Evolutionary conservation across 2,113 vertebrate species (phyloP), one percentile per base, ranked within the genome.

Genomic region (Hassar affinis): DNA sequence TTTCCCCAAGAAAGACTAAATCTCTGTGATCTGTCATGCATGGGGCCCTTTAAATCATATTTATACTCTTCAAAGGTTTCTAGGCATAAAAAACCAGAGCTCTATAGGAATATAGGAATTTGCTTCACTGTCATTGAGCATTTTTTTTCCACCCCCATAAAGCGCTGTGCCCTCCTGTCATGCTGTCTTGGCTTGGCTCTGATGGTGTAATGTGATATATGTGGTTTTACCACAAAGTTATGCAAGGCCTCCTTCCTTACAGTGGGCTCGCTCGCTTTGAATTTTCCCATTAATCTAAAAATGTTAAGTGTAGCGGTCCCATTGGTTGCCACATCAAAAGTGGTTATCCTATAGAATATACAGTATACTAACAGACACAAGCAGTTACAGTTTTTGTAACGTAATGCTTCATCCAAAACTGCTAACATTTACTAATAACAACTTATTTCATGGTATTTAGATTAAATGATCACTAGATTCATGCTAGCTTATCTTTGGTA

Each of bases 271-370:
- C n/a, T 45, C 86, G 80, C 77, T 87, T 88, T 88, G 86, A 82
- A 84, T 88, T 92, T n/a, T 88, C 82, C 49, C 47, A 90, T 91
- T 90, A 90, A 88, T 68, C 33, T 75, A 76, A 81, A 71, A 82
- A 47, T 20, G 27, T 68, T 83, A 59, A 27, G 45, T 33, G n/a
- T 38, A 6, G n/a, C 20, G 45, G 61, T 80, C 45, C 17, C 10
- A 25, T 79, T 51, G 62, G 59, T 18, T 79, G n/a, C 20, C 64
- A 72, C 27, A 15, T 66, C n/a, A 79, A 62, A 79, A 7, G 35
- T 42, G n/a, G n/a, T n/a, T n/a, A n/a, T n/a, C n/a, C n/a, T n/a
- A n/a, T n/a, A n/a, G n/a, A n/a, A n/a, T n/a, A n/a, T n/a, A n/a
- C n/a, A n/a, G n/a, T n/a, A n/a, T n/a, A n/a, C n/a, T n/a, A n/a